Conservation (phyloP, 2,888 invertebrate species). For the Agriopis aurantiaria region DNA sequence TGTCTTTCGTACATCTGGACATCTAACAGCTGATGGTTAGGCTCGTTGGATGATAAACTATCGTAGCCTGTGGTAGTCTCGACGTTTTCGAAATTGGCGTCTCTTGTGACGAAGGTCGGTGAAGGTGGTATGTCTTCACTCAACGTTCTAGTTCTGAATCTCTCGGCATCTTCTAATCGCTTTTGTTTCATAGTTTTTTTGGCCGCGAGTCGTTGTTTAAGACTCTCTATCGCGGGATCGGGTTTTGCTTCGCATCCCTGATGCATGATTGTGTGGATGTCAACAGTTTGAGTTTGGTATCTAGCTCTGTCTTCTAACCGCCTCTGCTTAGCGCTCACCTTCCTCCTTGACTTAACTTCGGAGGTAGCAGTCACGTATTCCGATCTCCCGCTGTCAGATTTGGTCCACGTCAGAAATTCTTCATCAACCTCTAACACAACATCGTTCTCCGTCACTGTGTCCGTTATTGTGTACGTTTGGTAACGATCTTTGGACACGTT, state of each 20-base stretch:
- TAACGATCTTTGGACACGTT: slow-evolving; percentile 92
- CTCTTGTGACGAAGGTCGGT: slow-evolving; percentile 79
- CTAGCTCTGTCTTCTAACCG: slow-evolving; percentile 89
- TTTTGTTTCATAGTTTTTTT: slow-evolving; percentile 86
- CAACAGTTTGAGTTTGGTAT: slow-evolving; percentile 89
- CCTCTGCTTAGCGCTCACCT: slow-evolving; percentile 88
- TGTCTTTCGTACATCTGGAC: slow-evolving; percentile 55
- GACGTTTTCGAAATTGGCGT: slow-evolving; percentile 77
- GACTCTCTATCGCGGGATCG: slow-evolving; percentile 74
- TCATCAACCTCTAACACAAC: slow-evolving; percentile 68
- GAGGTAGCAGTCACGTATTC: slow-evolving; percentile 71
- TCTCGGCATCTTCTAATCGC: slow-evolving; percentile 89
- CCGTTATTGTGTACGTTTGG: slow-evolving; percentile 93
- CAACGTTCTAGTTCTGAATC: slow-evolving; percentile 91
- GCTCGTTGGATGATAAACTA: slow-evolving; percentile 79
- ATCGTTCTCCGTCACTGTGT: slow-evolving; percentile 70
- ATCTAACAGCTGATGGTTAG: slow-evolving; percentile 68
- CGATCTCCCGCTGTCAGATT: slow-evolving; percentile 76
- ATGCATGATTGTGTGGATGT: slow-evolving; percentile 62
- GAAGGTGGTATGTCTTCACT: slow-evolving; percentile 84
- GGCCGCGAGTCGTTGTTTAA: slow-evolving; percentile 73
- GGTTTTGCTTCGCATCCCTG: slow-evolving; percentile 55
- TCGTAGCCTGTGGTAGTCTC: slow-evolving; percentile 83
- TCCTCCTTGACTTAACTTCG: slow-evolving; percentile 71
- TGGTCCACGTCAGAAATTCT: slow-evolving; percentile 78